phyloP scores from a whole-genome alignment of 1,140 invertebrate genomes.

The Pseudachorutes palmiensis region DNA sequence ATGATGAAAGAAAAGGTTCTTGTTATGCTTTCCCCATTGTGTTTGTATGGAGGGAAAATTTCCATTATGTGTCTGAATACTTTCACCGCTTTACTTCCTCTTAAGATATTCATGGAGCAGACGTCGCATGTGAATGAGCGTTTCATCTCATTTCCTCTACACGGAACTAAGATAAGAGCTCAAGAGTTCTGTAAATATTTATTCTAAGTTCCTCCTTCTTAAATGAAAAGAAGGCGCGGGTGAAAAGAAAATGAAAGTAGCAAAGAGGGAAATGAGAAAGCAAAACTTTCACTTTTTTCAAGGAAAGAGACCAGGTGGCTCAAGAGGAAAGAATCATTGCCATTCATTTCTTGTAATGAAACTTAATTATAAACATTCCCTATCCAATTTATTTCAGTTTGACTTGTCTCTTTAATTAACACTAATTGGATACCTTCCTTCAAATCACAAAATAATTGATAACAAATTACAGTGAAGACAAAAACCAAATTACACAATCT shows the following conservation, averaged over 20 bases:
- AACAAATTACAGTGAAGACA: no score
- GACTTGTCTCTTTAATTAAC: neutral
- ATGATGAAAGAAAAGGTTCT: neutral
- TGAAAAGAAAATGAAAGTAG: neutral
- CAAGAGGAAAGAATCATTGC: neutral
- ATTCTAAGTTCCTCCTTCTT: slow-evolving; percentile 12
- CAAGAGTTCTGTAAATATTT: slow-evolving; percentile 15
- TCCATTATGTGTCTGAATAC: neutral
- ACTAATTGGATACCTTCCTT: neutral
- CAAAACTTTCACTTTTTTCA: neutral
- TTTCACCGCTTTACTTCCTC: neutral
- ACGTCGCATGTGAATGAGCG: slow-evolving; percentile 9
- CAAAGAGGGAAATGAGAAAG: neutral
- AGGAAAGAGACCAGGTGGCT: neutral
- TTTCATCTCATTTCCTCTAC: slow-evolving; percentile 13
- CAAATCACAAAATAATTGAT: no score
- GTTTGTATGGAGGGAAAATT: neutral
- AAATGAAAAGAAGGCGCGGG: slow-evolving; percentile 10
- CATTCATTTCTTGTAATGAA: neutral
- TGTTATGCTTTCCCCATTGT: slow-evolving; percentile 1
- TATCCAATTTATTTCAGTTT: neutral
- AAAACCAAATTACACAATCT: no score
- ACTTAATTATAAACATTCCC: neutral
- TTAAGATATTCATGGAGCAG: slow-evolving; percentile 6
- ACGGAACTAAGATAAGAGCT: neutral